Conservation (phyloP, 1,140 invertebrate species). For the Drosophila bocki region DNA sequence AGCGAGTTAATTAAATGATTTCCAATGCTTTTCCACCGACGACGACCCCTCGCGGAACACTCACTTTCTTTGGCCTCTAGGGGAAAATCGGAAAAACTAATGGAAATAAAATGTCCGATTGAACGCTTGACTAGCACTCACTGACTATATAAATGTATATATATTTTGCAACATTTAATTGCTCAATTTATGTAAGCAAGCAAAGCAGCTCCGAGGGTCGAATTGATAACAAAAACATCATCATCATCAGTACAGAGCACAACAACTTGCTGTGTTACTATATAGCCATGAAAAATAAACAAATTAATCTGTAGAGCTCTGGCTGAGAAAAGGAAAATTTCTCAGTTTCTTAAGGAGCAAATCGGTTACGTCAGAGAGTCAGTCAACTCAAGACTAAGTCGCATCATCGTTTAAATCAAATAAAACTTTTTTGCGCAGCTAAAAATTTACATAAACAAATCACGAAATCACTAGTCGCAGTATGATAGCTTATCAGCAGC, state of each 20-base stretch:
- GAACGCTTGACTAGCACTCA: conserved; percentile 30
- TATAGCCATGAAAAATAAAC: conserved; percentile 18
- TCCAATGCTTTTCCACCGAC: conserved; percentile 53
- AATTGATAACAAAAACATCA: conserved; percentile 52
- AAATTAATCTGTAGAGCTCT: conserved; percentile 48
- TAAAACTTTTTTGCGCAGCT: conserved; percentile 57
- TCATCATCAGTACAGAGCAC: conserved; percentile 1
- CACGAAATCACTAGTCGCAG: conserved; percentile 37
- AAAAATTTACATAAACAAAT: conserved; percentile 62
- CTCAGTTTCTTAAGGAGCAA: conserved; percentile 8
- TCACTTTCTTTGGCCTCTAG: conserved; percentile 65
- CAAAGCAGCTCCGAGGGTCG: conserved; percentile 39
- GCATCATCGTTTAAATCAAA: conserved; percentile 25
- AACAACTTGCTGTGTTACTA: neutral
- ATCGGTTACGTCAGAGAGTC: conserved; percentile 8
- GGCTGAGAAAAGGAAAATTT: conserved; percentile 15
- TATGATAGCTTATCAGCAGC: conserved; percentile 51
- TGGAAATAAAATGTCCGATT: conserved; percentile 51
- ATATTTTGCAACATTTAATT: conserved; percentile 49
- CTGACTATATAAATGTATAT: conserved; percentile 9
- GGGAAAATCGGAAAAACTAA: conserved; percentile 42
- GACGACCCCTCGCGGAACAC: conserved; percentile 30
- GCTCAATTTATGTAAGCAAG: conserved; percentile 47
- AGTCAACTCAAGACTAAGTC: conserved; percentile 7
- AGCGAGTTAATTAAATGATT: conserved; percentile 78